A percentile compares a stretch with the other conserved stretches of the same genome.
phyloP scores from a whole-genome alignment of 2,797 vertebrate genomes.

The Bovichtus variegatus region DNA sequence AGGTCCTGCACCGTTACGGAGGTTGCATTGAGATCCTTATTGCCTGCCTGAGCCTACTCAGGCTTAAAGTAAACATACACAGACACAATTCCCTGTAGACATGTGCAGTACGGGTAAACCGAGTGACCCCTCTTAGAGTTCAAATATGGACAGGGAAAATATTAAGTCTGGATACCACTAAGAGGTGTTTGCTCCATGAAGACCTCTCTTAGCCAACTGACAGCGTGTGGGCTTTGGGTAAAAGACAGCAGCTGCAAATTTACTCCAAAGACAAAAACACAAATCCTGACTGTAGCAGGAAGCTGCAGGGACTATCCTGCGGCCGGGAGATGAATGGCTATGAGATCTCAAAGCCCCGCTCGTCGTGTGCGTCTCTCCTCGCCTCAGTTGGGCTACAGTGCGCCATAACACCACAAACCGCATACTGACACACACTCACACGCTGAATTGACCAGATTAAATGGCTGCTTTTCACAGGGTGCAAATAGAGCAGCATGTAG shows the following conservation, averaged over 20 bases:
- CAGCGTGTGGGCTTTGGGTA: conserved; percentile 43
- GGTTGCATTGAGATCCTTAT: conserved; percentile 5
- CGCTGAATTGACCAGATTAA: conserved; percentile 47
- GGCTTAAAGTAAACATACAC: conserved; percentile 46
- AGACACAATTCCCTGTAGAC: not conserved
- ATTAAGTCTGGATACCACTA: conserved; percentile 7
- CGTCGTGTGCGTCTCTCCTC: conserved; percentile 15
- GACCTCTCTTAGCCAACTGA: conserved; percentile 36
- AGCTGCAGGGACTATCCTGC: conserved; percentile 35
- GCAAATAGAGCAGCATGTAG: conserved; percentile 56
- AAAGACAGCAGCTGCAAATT: conserved; percentile 58
- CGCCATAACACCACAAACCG: conserved; percentile 56
- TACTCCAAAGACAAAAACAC: conserved; percentile 48
- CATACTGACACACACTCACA: conserved; percentile 35
- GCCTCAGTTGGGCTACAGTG: conserved; percentile 37
- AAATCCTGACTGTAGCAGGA: conserved; percentile 41
- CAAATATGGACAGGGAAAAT: conserved; percentile 2
- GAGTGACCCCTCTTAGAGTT: conserved; percentile 11
- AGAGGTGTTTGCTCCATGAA: conserved; percentile 25
- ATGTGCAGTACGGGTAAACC: conserved; percentile 25
- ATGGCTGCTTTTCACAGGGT: conserved; percentile 52
- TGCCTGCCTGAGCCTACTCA: conserved; percentile 22
- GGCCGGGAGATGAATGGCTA: conserved; percentile 38
- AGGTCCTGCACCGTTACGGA: conserved; percentile 32
- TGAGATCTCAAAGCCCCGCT: conserved; percentile 24